phyloP scores from a whole-genome alignment of 2,888 invertebrate species.

The Epiblema foenella region DNA sequence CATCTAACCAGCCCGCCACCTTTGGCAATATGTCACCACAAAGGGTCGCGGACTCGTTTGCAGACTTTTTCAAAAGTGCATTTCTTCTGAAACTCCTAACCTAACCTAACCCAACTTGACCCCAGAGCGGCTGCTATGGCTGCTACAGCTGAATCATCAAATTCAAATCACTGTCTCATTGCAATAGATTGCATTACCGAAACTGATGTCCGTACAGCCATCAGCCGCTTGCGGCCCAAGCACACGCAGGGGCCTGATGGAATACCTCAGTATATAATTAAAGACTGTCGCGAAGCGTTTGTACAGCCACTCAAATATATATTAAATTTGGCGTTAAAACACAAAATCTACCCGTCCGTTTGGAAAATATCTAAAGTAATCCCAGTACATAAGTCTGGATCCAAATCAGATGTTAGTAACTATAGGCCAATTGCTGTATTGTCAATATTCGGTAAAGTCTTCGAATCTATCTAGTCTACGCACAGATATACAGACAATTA shows the following conservation, averaged over 20 bases:
- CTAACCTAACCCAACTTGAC: too few relatives aligned
- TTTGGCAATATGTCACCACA: too few relatives aligned
- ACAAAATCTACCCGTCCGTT: not conserved
- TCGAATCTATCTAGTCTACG: not conserved
- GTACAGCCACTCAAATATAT: not conserved
- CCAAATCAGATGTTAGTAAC: not conserved
- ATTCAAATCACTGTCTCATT: not conserved
- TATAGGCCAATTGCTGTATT: not conserved
- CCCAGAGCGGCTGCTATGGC: too few relatives aligned
- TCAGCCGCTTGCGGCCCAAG: not conserved
- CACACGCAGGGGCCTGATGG: constrained; percentile 6
- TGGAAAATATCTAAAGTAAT: too few relatives aligned
- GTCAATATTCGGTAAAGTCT: not conserved
- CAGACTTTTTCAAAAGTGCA: too few relatives aligned
- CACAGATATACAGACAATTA: not conserved
- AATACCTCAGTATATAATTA: constrained; percentile 5
- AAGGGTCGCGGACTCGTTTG: too few relatives aligned
- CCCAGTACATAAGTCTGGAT: not conserved
- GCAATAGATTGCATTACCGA: not conserved
- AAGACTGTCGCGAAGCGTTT: constrained; percentile 4
- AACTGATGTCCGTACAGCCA: not conserved
- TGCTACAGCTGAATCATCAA: too few relatives aligned
- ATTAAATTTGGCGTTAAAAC: not conserved
- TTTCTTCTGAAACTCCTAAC: too few relatives aligned
- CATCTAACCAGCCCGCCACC: too few relatives aligned